Evolutionary conservation across 2,888 invertebrate species (phyloP), one percentile per base, ranked within the genome.

Genomic region (Clitarchus hookeri): DNA sequence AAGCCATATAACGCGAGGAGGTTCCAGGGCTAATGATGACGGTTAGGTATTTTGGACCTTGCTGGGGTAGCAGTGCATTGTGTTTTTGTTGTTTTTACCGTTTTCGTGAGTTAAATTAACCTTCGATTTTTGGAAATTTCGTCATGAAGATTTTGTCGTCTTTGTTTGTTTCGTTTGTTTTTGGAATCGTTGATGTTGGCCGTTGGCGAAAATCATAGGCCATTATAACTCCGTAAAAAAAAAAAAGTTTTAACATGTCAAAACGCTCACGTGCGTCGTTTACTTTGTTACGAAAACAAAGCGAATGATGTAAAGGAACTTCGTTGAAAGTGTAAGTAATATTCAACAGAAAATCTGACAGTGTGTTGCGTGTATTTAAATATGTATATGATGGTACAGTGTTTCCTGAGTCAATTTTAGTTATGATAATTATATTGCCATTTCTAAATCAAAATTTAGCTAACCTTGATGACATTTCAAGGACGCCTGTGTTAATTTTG

Each of bases 211-310:
- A n/a, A n/a, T n/a, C n/a, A n/a, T n/a, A n/a, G n/a, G n/a, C n/a
- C n/a, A n/a, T n/a, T n/a, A n/a, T n/a, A n/a, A n/a, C n/a, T n/a
- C n/a, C n/a, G n/a, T n/a, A n/a, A n/a, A n/a, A n/a, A n/a, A n/a
- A n/a, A n/a, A n/a, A 65, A 11, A 11, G 13, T 19, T 65, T 0
- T 65, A n/a, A 65, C n/a, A 65, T 65, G 65, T 65, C 65, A 65
- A 65, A 65, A 65, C 65, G 65, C 65, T 65, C 65, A 65, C 65
- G 65, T 65, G 65, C 65, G 65, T 65, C 19, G 65, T 65, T 65
- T 65, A 65, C 65, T 65, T 65, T 65, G 65, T 65, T 65, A 65
- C 65, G 65, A 65, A 65, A 65, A 65, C 65, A 65, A 65, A 65
- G 65, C 16, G 65, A 23, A 65, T 65, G 65, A 65, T 65, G 65